Conservation (phyloP, 1,140 invertebrate genomes). For the Holotrichia oblita region DNA sequence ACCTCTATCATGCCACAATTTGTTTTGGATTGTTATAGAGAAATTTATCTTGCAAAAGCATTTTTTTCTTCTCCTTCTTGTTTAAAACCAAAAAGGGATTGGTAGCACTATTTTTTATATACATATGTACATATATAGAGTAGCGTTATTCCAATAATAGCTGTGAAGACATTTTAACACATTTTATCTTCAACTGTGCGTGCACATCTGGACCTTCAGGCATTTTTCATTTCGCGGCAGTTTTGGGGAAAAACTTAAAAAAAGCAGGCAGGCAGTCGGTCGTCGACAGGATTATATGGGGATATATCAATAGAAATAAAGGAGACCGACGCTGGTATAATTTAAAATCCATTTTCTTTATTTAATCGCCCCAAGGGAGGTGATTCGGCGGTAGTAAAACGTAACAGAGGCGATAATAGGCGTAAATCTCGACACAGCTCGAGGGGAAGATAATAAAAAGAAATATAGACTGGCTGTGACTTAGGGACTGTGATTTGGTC, state of each 20-base stretch:
- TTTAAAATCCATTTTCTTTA: constrained; percentile 33
- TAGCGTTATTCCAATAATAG: no score
- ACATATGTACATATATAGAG: no score
- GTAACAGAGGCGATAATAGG: background rate
- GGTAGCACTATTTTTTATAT: no score
- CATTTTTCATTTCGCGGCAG: background rate
- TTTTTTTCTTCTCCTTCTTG: no score
- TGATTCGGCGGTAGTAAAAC: background rate
- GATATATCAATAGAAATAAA: constrained; percentile 29
- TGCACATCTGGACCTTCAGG: background rate
- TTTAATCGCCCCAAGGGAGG: background rate
- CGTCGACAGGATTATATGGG: constrained; percentile 25
- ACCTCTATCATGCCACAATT: no score
- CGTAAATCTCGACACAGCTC: constrained; percentile 1
- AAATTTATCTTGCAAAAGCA: no score
- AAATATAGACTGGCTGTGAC: background rate
- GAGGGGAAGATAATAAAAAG: constrained; percentile 1
- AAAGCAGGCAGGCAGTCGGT: background rate
- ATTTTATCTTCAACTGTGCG: background rate
- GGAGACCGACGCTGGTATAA: background rate
- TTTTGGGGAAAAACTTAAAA: constrained; percentile 11
- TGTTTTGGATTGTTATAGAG: no score
- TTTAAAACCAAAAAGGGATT: no score
- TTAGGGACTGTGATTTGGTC: background rate
- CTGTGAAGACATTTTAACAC: no score